Conservation (phyloP, 1,140 invertebrate species). For the Formica selysi region DNA sequence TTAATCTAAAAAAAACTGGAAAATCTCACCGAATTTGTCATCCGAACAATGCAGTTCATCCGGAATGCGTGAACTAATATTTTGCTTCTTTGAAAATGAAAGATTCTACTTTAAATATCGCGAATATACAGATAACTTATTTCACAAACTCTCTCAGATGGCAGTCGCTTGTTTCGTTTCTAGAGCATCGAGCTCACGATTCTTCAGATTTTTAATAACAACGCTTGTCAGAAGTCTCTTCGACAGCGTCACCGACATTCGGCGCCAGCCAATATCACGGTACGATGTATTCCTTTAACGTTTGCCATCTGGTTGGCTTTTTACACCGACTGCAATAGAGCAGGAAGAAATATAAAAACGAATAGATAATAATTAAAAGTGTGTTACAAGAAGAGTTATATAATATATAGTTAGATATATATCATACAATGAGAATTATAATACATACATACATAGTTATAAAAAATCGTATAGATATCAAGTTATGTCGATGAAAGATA, state of each 20-base stretch:
- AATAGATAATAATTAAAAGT: slow-evolving; percentile 39
- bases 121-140: slow-evolving; percentile 9
- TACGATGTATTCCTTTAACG: slow-evolving; percentile 75
- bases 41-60: background rate
- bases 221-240: slow-evolving; percentile 78
- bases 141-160: background rate
- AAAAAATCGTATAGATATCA: background rate
- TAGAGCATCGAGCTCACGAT: slow-evolving; percentile 32
- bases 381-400: background rate
- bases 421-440: background rate
- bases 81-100: background rate
- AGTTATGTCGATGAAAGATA: background rate
- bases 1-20: background rate
- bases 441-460: background rate
- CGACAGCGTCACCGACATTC: slow-evolving; percentile 81
- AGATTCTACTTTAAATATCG: background rate
- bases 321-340: slow-evolving; percentile 35
- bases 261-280: slow-evolving; percentile 79
- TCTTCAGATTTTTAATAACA: slow-evolving; percentile 77
- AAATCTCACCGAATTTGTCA: background rate
- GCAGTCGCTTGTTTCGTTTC: slow-evolving; percentile 62
- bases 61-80: background rate
- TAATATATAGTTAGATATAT: too few relatives aligned
- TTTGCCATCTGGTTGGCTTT: slow-evolving; percentile 74
- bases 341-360: slow-evolving; percentile 32